Percentiles rank a stretch among this genome's conserved stretches.
Evolutionary conservation across 2,797 vertebrate genomes (phyloP).

Genomic region (Trachops cirrhosus): DNA sequence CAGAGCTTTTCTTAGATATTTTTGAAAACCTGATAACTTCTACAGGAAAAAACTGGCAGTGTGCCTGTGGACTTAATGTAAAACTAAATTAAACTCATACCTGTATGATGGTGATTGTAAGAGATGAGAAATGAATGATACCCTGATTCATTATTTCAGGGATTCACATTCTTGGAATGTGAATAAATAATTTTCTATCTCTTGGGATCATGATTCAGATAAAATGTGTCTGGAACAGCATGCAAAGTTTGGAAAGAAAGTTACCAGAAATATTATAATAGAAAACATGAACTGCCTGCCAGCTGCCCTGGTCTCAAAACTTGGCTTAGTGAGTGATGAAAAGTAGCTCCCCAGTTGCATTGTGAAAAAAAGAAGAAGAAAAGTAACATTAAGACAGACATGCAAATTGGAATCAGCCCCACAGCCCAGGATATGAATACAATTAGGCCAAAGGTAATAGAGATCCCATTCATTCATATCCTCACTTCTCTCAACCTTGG

Average conservation of each 20-base stretch:
- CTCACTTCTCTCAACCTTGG: background rate
- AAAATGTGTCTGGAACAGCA: slow-evolving; percentile 40
- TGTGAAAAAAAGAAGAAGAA: slow-evolving; percentile 28
- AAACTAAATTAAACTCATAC: background rate
- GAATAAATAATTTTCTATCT: background rate
- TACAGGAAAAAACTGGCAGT: background rate
- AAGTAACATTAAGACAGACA: slow-evolving; percentile 37
- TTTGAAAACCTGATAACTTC: background rate
- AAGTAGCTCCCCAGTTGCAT: slow-evolving; percentile 5
- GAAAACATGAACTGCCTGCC: slow-evolving; percentile 28
- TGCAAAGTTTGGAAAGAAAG: slow-evolving; percentile 35
- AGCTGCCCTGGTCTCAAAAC: background rate
- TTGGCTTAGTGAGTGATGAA: slow-evolving; percentile 50
- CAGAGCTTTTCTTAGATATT: background rate
- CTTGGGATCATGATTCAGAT: background rate
- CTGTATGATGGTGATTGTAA: background rate
- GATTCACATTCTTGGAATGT: slow-evolving; percentile 24
- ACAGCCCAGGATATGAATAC: background rate
- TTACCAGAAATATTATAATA: slow-evolving; percentile 18
- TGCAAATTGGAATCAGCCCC: slow-evolving; percentile 24
- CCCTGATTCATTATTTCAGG: background rate
- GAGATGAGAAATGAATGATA: background rate
- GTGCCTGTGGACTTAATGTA: background rate
- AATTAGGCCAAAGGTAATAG: slow-evolving; percentile 38
- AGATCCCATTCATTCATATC: slow-evolving; percentile 27